Evolutionary conservation across 2,797 vertebrate genomes (phyloP).

Genomic region (Sebastes elongatus): DNA sequence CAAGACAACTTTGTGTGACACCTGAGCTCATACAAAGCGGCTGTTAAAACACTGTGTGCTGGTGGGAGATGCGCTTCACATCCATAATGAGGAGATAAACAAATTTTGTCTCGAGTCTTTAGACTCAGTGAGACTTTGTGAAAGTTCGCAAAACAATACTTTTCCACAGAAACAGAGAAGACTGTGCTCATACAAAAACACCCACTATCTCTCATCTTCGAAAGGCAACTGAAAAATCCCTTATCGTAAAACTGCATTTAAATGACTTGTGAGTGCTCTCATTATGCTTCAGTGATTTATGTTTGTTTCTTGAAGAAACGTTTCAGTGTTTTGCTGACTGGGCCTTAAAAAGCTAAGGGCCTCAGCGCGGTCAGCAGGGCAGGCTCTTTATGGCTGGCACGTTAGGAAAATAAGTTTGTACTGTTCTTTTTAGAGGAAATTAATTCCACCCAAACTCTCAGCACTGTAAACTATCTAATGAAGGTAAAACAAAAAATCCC

Average conservation of each 20-base stretch:
- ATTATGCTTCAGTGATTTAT: slow-evolving; percentile 15
- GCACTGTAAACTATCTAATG: neutral
- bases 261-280: slow-evolving; percentile 20
- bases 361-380: slow-evolving; percentile 1
- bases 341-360: slow-evolving; percentile 5
- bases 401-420: neutral
- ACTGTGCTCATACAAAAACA: neutral
- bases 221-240: slow-evolving; percentile 8
- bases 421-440: neutral
- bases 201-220: slow-evolving; percentile 6
- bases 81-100: slow-evolving; percentile 55
- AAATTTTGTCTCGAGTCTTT: slow-evolving; percentile 46
- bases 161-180: slow-evolving; percentile 7
- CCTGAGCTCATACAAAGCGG: slow-evolving; percentile 55
- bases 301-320: slow-evolving; percentile 26
- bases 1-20: slow-evolving; percentile 68
- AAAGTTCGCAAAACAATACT: slow-evolving; percentile 16
- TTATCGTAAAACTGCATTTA: neutral
- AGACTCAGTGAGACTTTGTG: slow-evolving; percentile 19
- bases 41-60: slow-evolving; percentile 22
- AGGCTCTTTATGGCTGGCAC: neutral
- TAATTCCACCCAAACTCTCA: neutral
- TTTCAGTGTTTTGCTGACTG: slow-evolving; percentile 28
- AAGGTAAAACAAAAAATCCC: neutral
- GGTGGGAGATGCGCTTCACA: slow-evolving; percentile 41